phyloP scores from a whole-genome alignment of 2,797 vertebrate genomes.

The Rhadinocentrus ornatus region DNA sequence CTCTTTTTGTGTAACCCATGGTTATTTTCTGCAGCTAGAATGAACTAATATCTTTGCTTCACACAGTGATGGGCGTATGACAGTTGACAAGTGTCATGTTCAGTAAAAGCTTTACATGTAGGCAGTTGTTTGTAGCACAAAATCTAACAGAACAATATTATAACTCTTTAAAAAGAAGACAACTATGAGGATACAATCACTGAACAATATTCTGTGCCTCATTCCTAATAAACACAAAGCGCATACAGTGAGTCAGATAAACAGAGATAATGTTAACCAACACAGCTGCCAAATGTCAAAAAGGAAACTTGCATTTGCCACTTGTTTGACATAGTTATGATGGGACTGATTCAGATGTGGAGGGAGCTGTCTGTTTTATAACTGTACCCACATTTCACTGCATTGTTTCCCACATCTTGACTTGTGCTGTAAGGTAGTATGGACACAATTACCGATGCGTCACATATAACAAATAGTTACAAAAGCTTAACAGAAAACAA shows the following conservation, averaged over 20 bases:
- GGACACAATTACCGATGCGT: neutral
- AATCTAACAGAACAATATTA: neutral
- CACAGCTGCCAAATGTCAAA: neutral
- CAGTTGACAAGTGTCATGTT: neutral
- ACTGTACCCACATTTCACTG: neutral
- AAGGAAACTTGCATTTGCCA: neutral
- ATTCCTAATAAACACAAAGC: neutral
- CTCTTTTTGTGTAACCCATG: neutral
- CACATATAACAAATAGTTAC: neutral
- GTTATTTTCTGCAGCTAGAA: neutral
- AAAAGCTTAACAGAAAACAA: neutral
- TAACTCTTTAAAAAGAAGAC: neutral
- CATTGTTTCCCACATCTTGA: neutral
- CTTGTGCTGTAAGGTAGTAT: neutral
- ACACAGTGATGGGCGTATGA: neutral
- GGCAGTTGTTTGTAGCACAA: neutral
- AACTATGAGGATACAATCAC: neutral
- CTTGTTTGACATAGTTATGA: neutral
- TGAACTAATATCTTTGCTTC: neutral
- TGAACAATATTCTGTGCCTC: neutral
- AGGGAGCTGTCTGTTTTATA: neutral
- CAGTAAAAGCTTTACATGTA: neutral
- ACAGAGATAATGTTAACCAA: neutral
- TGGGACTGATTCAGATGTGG: neutral
- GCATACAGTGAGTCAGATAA: neutral